Evolutionary conservation across 2,797 vertebrate genomes (phyloP), one percentile per base, ranked within the genome.

Genomic region (Neosalanx taihuensis): DNA sequence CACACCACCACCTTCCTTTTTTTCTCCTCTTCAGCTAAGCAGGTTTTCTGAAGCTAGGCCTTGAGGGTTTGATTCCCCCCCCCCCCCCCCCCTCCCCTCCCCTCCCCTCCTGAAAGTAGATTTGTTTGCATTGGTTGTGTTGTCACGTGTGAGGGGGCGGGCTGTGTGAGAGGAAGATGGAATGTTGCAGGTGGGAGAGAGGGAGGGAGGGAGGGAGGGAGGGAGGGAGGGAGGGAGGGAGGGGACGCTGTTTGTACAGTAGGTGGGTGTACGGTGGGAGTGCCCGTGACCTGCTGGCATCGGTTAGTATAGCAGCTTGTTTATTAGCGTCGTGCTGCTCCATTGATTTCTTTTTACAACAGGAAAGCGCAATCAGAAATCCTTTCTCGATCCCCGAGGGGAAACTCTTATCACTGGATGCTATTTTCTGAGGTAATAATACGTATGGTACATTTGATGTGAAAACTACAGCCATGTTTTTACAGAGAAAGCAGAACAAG

Each of bases 61-160:
- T 53, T 68, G 37, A 56, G 57, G 46, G 41, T 12, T 7, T 57
- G 31, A 37, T 64, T 73, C 46, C 10, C 76, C 57, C 26, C 23
- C 23, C 23, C 23, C 46, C 10, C 76, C 57, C 26, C 23, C 23
- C 23, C 23, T n/a, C n/a, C n/a, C n/a, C n/a, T n/a, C 76, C 57
- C 26, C 23, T 1, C 23, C 23, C 64, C 69, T 78, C 30, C 29
- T 85, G 80, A 81, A 57, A 72, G 79, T 80, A 74, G 60, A 20
- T 33, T 18, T n/a, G 30, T 82, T 64, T 60, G 3, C 58, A 74
- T 20, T 76, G 10, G 13, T 74, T 29, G 64, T 58, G 15, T 56
- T 46, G 18, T 56, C 51, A n/a, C 6, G 49, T 10, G 23, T 56
- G 13, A 66, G 64, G 46, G 26, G 63, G 53, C 56, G 63, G 12